Evolutionary conservation across 2,888 invertebrate species (phyloP).

Genomic region (Loripinus fragilis): DNA sequence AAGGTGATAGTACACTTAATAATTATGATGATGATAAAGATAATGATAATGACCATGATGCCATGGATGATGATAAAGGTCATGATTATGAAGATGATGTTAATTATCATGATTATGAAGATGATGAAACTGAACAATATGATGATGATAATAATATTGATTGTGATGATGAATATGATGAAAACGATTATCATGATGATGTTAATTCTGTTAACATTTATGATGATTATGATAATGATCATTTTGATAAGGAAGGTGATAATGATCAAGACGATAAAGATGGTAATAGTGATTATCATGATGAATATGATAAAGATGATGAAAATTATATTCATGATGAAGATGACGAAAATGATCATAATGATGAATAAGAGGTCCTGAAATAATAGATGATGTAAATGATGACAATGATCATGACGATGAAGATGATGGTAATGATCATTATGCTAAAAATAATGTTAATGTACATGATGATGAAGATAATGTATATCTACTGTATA

Average conservation of each 20-base stretch:
- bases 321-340: too few relatives aligned
- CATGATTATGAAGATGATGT: neutral
- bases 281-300: too few relatives aligned
- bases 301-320: too few relatives aligned
- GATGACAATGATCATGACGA: too few relatives aligned
- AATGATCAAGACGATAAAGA: too few relatives aligned
- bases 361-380: too few relatives aligned
- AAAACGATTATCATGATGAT: neutral
- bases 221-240: neutral
- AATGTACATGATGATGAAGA: too few relatives aligned
- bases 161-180: neutral
- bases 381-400: too few relatives aligned
- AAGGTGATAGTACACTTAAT: constrained; percentile 4
- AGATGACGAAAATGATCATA: too few relatives aligned
- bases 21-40: constrained; percentile 2
- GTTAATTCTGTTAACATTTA: neutral
- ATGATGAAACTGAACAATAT: neutral
- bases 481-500: too few relatives aligned
- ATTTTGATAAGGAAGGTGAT: neutral
- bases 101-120: neutral
- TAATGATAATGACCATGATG: neutral
- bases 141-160: constrained; percentile 1
- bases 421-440: too few relatives aligned
- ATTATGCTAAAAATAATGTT: too few relatives aligned
- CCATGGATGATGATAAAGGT: neutral